Conservation (phyloP, 1,140 invertebrate genomes). For the Chionoecetes opilio region DNA sequence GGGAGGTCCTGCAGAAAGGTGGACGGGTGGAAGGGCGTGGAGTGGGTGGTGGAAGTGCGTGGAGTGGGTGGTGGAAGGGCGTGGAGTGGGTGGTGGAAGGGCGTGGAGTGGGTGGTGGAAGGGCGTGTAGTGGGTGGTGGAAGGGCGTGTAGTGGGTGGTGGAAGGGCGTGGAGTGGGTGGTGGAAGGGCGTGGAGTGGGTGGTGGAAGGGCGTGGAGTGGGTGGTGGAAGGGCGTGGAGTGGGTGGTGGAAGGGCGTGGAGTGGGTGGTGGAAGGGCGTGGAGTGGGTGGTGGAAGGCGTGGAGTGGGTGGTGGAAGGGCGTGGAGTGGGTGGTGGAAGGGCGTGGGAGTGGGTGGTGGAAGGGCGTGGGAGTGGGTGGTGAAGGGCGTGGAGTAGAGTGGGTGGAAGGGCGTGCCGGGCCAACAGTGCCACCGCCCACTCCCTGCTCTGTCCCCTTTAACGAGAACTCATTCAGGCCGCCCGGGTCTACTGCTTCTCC, state of each 20-base stretch:
- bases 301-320: too few species aligned
- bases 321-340: neutral
- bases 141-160: neutral
- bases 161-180: neutral
- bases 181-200: too few species aligned
- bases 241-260: too few species aligned
- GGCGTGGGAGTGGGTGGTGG: too few species aligned
- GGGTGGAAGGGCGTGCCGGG: too few species aligned
- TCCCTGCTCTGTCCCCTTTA: neutral
- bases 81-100: too few species aligned
- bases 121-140: too few species aligned
- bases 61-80: neutral
- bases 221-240: neutral
- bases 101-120: too few species aligned
- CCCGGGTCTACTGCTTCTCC: too few species aligned
- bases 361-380: neutral
- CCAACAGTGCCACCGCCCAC: neutral
- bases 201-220: neutral
- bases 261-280: neutral
- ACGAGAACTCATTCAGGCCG: conserved; percentile 15
- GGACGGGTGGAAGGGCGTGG: neutral
- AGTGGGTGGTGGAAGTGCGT: neutral
- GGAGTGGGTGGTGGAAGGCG: neutral
- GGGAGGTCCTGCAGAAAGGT: too few species aligned
- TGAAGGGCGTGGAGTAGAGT: neutral